Base-by-base conservation (phyloP, 1,140 invertebrate species). In the Drosophila kurseongensis region DNA sequence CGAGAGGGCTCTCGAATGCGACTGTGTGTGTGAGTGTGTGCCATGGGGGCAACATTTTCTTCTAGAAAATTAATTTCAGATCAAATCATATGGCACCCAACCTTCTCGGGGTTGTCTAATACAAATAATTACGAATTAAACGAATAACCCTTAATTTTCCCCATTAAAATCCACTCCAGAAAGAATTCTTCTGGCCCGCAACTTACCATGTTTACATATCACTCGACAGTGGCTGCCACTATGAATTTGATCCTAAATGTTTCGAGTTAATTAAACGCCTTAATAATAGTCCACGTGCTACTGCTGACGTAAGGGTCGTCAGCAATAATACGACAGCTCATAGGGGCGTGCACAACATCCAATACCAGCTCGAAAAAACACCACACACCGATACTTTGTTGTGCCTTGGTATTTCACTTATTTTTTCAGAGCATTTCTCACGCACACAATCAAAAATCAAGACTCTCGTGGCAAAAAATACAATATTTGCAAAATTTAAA, bases 241-340 rank as follows among this genome's bases (percentile, higher is more conserved):
- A 86, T 75, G 65, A 81, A 86, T 78, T 81, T 78, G 68, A 86
- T 86, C 61, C 79, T 88, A 86, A 79, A 79, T 79, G 66, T 51
- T 72, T 45, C 55, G 45, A 88, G 68, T 86, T 88, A 89, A 90
- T 89, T 89, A 85, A 89, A 80, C 63, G 83, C 76, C 78, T 86
- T 83, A 86, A 86, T 86, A 79, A 69, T 75, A 69, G 83, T 91
- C 89, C 89, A 91, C 89, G 89, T 91, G 84, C 84, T 90, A 85
- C 69, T 81, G 75, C 80, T 90, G 84, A 89, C 89, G 84, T 91
- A 91, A 91, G 89, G 83, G 88, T 88, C 78, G 78, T 61, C 65
- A 40, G 54, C 55, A 40, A 27, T 35, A 56, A 48, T 42, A 38
- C 61, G 61, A 69, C 62, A 44, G 57, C 62, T 51, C 71, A 78